phyloP scores from a whole-genome alignment of 2,888 invertebrate genomes.

The Leptinotarsa haldemani region DNA sequence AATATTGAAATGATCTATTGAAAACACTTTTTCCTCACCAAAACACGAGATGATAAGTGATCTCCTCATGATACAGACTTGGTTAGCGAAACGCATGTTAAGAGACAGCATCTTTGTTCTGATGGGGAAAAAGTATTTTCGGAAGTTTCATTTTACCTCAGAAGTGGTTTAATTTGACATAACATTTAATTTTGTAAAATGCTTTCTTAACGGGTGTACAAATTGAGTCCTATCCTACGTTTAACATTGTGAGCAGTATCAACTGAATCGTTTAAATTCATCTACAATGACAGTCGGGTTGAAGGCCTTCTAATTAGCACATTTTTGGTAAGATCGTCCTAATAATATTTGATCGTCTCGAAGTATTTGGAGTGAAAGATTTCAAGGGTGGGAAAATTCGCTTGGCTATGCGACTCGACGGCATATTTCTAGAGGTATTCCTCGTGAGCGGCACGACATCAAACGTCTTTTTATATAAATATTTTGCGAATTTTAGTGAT shows the following conservation, averaged over 20 bases:
- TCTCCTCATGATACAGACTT: too few relatives aligned
- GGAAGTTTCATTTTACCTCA: too few relatives aligned
- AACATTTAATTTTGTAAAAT: too few relatives aligned
- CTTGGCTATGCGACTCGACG: constrained; percentile 43
- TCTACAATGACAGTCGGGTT: constrained; percentile 23
- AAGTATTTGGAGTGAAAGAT: constrained; percentile 39
- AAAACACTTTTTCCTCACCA: too few relatives aligned
- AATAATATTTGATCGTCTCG: constrained; percentile 44
- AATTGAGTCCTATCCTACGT: not conserved
- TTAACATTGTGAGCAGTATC: not conserved
- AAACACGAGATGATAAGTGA: too few relatives aligned
- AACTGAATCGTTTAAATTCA: constrained; percentile 22
- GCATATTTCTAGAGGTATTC: constrained; percentile 48
- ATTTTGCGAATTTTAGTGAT: constrained; percentile 54
- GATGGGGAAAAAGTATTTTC: too few relatives aligned
- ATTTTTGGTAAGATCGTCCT: constrained; percentile 45
- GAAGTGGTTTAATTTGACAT: too few relatives aligned
- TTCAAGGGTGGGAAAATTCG: constrained; percentile 53
- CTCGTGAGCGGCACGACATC: constrained; percentile 46
- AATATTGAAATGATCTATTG: too few relatives aligned
- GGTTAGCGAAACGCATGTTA: too few relatives aligned
- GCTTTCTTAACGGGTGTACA: not conserved
- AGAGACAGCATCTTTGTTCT: too few relatives aligned
- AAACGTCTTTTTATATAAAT: constrained; percentile 54
- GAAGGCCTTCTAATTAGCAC: constrained; percentile 41